Evolutionary conservation across 2,113 vertebrate genomes (phyloP).

Genomic region (Melanerpes formicivorus): DNA sequence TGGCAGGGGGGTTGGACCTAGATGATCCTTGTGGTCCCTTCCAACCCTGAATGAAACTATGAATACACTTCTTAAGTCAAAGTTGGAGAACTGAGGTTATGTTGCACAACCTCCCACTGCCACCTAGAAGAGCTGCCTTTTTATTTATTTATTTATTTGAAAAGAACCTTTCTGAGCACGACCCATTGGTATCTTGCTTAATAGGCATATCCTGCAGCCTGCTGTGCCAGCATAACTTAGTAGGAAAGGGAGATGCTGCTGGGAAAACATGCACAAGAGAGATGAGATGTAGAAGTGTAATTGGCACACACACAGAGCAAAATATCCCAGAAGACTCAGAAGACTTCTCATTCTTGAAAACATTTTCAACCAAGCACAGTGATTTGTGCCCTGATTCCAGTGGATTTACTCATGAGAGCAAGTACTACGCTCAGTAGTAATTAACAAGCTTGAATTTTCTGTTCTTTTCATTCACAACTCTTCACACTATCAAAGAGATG

Average conservation of each 20-base stretch:
- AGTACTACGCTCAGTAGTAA: constrained; percentile 50
- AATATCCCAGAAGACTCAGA: constrained; percentile 29
- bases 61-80: neutral
- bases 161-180: neutral
- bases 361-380: neutral
- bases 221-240: constrained; percentile 12
- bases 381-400: constrained; percentile 19
- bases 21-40: no score
- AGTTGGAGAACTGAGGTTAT: neutral
- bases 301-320: neutral
- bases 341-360: constrained; percentile 35
- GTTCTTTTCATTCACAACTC: neutral
- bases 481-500: constrained; percentile 37
- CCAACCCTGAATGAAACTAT: no score
- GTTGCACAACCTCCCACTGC: neutral
- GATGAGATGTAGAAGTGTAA: constrained; percentile 38
- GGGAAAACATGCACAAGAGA: neutral
- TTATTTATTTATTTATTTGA: neutral
- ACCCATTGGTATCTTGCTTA: neutral
- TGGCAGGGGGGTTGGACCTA: no score
- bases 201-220: neutral
- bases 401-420: constrained; percentile 45
- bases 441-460: neutral
- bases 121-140: neutral
- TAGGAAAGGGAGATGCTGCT: constrained; percentile 10